Conservation (phyloP, 2,113 vertebrate genomes). For the Xyliphius kryptos region DNA sequence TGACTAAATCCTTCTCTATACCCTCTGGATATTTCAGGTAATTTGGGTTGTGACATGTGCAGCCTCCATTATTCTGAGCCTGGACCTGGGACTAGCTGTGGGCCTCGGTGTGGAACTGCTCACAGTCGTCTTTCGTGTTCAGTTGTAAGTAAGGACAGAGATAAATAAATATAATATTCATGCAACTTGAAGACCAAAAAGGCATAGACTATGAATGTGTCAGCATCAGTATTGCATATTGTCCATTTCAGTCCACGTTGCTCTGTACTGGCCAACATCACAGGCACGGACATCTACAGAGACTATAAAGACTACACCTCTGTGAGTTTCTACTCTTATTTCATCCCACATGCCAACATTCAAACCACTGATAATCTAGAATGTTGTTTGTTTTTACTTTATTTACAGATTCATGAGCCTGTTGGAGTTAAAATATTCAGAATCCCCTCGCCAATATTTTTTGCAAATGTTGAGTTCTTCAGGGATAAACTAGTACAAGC, state of each 20-base stretch:
- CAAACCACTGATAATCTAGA: background rate
- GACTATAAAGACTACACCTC: conserved; percentile 81
- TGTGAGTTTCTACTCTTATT: no score
- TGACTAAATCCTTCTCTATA: no score
- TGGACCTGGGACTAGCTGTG: conserved; percentile 78
- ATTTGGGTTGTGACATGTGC: conserved; percentile 83
- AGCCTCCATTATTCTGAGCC: conserved; percentile 73
- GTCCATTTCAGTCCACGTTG: conserved; percentile 76
- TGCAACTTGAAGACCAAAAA: no score
- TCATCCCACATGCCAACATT: no score
- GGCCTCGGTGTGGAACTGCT: conserved; percentile 82
- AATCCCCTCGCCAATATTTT: conserved; percentile 89
- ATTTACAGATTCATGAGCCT: conserved; percentile 81
- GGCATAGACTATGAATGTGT: no score
- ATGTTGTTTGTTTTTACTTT: conserved; percentile 31
- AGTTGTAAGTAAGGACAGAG: conserved; percentile 80
- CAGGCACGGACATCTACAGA: conserved; percentile 86
- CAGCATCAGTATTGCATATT: no score
- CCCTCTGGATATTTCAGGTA: conserved; percentile 59
- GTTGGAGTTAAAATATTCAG: conserved; percentile 90
- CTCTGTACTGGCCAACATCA: conserved; percentile 78
- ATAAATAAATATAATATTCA: no score
- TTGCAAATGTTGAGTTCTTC: conserved; percentile 89
- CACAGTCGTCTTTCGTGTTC: conserved; percentile 81
- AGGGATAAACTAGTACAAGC: conserved; percentile 76